Evolutionary conservation across 1,140 invertebrate genomes (phyloP).

Genomic region (Camponotus floridanus): DNA sequence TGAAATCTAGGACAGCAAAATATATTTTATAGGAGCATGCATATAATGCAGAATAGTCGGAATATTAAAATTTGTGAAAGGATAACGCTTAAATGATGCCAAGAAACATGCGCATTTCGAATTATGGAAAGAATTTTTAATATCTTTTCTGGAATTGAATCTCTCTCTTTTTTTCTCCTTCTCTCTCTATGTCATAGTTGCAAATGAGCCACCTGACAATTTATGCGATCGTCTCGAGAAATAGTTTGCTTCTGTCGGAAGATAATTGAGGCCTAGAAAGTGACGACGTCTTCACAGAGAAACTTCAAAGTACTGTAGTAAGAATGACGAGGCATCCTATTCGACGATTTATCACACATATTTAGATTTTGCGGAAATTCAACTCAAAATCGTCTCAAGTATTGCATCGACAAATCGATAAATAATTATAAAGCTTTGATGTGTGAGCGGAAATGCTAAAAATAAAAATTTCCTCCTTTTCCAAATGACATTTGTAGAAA

Average conservation of each 20-base stretch:
- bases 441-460: background rate
- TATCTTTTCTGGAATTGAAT: conserved; percentile 29
- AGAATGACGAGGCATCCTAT: conserved; percentile 30
- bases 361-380: conserved; percentile 19
- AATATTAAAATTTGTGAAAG: conserved; percentile 13
- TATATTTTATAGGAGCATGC: background rate
- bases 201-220: conserved; percentile 47
- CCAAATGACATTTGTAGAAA: background rate
- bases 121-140: conserved; percentile 6
- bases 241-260: conserved; percentile 35
- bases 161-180: background rate
- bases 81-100: background rate
- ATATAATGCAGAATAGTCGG: background rate
- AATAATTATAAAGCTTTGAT: background rate
- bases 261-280: conserved; percentile 63
- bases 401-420: background rate
- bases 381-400: background rate
- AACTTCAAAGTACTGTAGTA: conserved; percentile 36
- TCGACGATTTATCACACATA: conserved; percentile 19
- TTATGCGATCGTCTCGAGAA: conserved; percentile 53
- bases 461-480: background rate
- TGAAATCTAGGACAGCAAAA: background rate
- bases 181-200: background rate
- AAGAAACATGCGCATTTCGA: background rate
- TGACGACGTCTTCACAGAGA: conserved; percentile 35